Conservation (phyloP, 2,888 invertebrate species). For the Aphodius sticticus region DNA sequence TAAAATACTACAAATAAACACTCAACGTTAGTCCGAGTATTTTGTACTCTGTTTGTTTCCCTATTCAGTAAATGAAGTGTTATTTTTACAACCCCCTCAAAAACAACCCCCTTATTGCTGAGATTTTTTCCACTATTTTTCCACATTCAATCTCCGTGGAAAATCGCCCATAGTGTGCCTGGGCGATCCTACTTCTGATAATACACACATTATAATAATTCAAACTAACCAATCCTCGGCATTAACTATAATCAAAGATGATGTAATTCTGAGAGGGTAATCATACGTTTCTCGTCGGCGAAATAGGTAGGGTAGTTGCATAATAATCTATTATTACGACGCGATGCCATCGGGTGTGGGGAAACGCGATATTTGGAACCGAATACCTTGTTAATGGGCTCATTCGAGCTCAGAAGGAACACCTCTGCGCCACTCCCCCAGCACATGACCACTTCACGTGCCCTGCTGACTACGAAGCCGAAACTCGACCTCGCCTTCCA, state of each 20-base stretch:
- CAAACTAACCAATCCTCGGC: background rate
- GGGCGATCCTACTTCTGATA: too few relatives aligned
- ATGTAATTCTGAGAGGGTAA: background rate
- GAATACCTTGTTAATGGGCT: background rate
- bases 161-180: too few relatives aligned
- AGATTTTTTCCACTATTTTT: too few relatives aligned
- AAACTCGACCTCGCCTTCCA: background rate
- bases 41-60: too few relatives aligned
- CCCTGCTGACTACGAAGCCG: background rate
- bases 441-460: constrained; percentile 4
- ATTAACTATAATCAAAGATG: background rate
- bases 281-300: background rate
- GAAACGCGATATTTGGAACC: background rate
- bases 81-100: too few relatives aligned
- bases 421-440: background rate
- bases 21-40: too few relatives aligned
- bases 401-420: background rate
- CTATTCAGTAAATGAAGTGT: too few relatives aligned
- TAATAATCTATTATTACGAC: background rate
- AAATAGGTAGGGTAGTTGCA: background rate
- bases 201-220: background rate
- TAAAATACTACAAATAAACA: too few relatives aligned
- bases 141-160: too few relatives aligned
- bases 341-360: background rate
- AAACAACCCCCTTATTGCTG: too few relatives aligned